Base-by-base conservation (phyloP, 2,113 vertebrate species). In the Oenanthe oenanthe region DNA sequence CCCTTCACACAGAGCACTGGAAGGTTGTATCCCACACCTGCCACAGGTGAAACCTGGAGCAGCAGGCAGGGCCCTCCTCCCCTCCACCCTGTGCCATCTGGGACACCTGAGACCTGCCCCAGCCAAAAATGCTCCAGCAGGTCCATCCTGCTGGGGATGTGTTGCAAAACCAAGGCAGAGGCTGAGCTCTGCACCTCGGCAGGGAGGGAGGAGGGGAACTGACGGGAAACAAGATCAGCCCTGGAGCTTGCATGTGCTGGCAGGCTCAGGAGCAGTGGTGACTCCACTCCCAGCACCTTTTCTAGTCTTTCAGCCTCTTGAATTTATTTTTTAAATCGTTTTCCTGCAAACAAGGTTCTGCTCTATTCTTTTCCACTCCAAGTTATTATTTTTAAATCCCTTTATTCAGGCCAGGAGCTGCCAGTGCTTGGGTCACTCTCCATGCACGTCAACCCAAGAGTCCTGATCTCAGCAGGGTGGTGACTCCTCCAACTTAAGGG, bases 101-200 rank as follows among this genome's bases (percentile, higher is more conserved):
- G n/a, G 87, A 65, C 43, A 6, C 60, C 48, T 1, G 17, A 48
- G 92, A 89, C 92, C 89, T 89, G 74, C 87, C 93, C 81, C 82
- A 54, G 42, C 50, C 85, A 91, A 78, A 91, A 91, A 65, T 87
- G 77, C 10, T 72, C 22, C 3, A 97, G 89, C 95, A 94, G 94
- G 94, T 95, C 95, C 3, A 1, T 79, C 94, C 74, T 34, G 84
- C 81, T 3, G 43, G 88, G 71, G 88, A 58, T 47, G 85, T 85
- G 91, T 96, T 96, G 96, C 94, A 94, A 92, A 95, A 97, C 36
- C 66, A 6, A 89, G 72, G 80, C 42, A 10, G 66, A 14, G 63
- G 76, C 6, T 20, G 86, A 61, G 91, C 26, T 58, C 48, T 82
- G 85, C 31, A 6, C 34, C 22, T 17, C 7, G 2, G 34, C 3